Evolutionary conservation across 2,888 invertebrate genomes (phyloP).

Genomic region (Epirrhoe tristata): DNA sequence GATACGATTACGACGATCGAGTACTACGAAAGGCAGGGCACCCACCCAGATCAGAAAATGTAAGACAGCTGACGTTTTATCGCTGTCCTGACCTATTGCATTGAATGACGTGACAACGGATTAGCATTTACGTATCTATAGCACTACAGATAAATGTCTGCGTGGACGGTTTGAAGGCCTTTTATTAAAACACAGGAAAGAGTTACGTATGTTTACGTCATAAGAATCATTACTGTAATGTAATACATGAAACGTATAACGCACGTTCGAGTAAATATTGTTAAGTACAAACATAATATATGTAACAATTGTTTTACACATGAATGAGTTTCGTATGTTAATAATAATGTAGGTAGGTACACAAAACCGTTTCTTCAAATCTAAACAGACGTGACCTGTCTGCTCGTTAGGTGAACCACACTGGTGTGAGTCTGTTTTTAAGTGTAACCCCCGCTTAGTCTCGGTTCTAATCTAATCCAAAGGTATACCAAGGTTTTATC

Average conservation of each 20-base stretch:
- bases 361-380: constrained; percentile 17
- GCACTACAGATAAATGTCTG: constrained; percentile 48
- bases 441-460: too few species aligned
- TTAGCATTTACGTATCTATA: constrained; percentile 45
- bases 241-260: constrained; percentile 51
- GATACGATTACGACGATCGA: constrained; percentile 18
- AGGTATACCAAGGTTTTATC: too few species aligned
- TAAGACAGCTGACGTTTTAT: constrained; percentile 63
- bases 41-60: constrained; percentile 29
- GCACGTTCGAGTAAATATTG: constrained; percentile 54
- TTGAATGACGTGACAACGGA: constrained; percentile 60
- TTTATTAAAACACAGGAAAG: constrained; percentile 54
- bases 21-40: constrained; percentile 21
- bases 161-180: constrained; percentile 52
- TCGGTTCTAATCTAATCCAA: too few species aligned
- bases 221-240: constrained; percentile 49
- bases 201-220: constrained; percentile 48
- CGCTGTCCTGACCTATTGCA: constrained; percentile 65
- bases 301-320: constrained; percentile 52
- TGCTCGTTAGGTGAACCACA: not conserved
- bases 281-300: constrained; percentile 50
- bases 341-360: constrained; percentile 39
- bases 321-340: constrained; percentile 51
- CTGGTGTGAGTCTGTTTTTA: not conserved
- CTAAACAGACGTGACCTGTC: not conserved